Evolutionary conservation across 92 coral and sea anemone genomes (phyloP).

Genomic region (Palythoa grandiflora): DNA sequence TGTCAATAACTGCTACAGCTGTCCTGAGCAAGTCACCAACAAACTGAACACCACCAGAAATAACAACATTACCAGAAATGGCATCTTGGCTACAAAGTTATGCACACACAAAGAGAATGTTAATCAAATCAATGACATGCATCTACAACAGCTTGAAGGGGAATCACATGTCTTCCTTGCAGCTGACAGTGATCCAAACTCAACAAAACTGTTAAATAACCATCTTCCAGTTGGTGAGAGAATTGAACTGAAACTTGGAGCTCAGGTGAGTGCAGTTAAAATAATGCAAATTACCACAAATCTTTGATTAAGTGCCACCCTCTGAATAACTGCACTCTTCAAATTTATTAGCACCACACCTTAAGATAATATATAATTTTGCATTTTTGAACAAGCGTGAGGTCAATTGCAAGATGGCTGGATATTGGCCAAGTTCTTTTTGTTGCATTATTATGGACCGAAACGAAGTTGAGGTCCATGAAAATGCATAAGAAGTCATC

Average conservation of each 20-base stretch:
- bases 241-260: constrained; percentile 90
- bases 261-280: constrained; percentile 71
- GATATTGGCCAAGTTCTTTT: background rate
- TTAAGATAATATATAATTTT: too few relatives aligned
- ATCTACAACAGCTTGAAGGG: constrained; percentile 75
- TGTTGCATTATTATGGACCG: too few relatives aligned
- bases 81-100: constrained; percentile 90
- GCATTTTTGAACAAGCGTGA: too few relatives aligned
- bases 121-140: constrained; percentile 93
- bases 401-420: too few relatives aligned
- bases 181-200: constrained; percentile 83
- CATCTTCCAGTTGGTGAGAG: constrained; percentile 87
- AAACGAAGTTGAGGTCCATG: too few relatives aligned
- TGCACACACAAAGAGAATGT: constrained; percentile 98
- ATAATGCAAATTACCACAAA: too few relatives aligned
- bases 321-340: too few relatives aligned
- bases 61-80: constrained; percentile 79
- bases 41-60: constrained; percentile 78
- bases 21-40: constrained; percentile 78
- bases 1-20: constrained; percentile 47
- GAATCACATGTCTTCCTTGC: constrained; percentile 78
- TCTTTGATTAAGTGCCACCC: too few relatives aligned
- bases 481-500: too few relatives aligned
- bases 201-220: constrained; percentile 68
- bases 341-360: too few relatives aligned